Evolutionary conservation across 2,113 vertebrate genomes (phyloP), one percentile per base, ranked within the genome.

Genomic region (Oreocharis arfaki): DNA sequence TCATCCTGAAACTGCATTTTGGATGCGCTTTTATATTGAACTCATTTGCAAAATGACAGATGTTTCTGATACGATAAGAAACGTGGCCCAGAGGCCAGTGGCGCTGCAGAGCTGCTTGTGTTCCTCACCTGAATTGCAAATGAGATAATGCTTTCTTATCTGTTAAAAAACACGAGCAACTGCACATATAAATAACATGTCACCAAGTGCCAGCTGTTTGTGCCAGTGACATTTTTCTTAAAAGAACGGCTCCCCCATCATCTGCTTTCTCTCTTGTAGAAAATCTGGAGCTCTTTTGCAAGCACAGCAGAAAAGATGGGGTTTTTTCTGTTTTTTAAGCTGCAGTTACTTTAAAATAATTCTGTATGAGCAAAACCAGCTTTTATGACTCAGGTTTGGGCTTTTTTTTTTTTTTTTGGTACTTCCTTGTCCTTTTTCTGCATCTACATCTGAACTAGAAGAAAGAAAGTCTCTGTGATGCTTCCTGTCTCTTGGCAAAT

Each of bases 171-270:
- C 79, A 90, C 1, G 5, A 95, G 81, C 94, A 90, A 93, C 87
- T 87, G 84, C 87, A 83, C 79, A 33, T 92, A 91, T 89, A 95
- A 97, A 94, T 96, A 97, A 95, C 73, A 52, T 3, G 39, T 77
- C 76, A 74, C 84, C 49, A 90, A 94, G 87, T 93, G 94, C 90
- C 93, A 94, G 95, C 94, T 96, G 92, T 91, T 95, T 89, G 87
- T 97, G 96, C 96, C 93, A 95, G 16, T 93, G 91, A 87, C 56
- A 83, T 90, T 93, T n/a, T 22, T 86, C 67, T 94, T 64, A 55
- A 93, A 91, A 94, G 81, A 94, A 87, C 13, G 91, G 65, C 50
- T 94, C 69, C 44, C 39, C 42, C 53, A 16, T 88, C 93, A 82
- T 88, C 86, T 93, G 59, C 61, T 90, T 67, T 82, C 47, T 10